Percentiles rank a stretch among this genome's conserved stretches.
Evolutionary conservation across 2,113 vertebrate genomes (phyloP).

Genomic region (Ornithorhynchus anatinus): DNA sequence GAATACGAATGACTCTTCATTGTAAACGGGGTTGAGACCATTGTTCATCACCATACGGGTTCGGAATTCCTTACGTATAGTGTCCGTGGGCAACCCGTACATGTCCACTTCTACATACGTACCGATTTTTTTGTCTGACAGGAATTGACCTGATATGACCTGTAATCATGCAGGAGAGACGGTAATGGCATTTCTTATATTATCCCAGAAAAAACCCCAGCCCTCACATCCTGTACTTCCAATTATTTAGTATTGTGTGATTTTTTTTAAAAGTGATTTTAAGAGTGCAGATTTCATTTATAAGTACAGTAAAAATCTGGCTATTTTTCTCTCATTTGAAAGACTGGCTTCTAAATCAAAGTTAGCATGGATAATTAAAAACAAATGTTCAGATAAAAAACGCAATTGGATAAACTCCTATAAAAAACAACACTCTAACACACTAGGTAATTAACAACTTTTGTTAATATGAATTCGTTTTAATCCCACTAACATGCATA

Average conservation of each 20-base stretch:
- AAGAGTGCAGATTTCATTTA: too few relatives aligned
- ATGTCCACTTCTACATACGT: slow-evolving; percentile 98
- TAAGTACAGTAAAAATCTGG: too few relatives aligned
- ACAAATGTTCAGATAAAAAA: too few relatives aligned
- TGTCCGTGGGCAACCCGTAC: slow-evolving; percentile 96
- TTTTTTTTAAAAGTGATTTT: too few relatives aligned
- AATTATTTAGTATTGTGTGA: background rate
- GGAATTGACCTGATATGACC: slow-evolving; percentile 97
- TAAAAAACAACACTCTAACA: too few relatives aligned
- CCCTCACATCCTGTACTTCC: background rate
- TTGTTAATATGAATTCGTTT: too few relatives aligned
- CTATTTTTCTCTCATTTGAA: too few relatives aligned
- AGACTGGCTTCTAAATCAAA: too few relatives aligned
- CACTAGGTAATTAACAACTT: too few relatives aligned
- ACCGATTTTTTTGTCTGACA: slow-evolving; percentile 98
- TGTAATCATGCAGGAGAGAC: slow-evolving; percentile 43
- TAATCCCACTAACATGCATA: too few relatives aligned
- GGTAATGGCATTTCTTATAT: background rate
- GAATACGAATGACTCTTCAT: slow-evolving; percentile 96
- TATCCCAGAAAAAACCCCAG: background rate
- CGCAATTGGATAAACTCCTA: too few relatives aligned
- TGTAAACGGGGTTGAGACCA: slow-evolving; percentile 96
- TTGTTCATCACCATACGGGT: slow-evolving; percentile 99
- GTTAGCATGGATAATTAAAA: too few relatives aligned
- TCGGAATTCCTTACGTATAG: slow-evolving; percentile 96